Conservation (phyloP, 2,888 invertebrate species). For the Lasioglossum calceatum region DNA sequence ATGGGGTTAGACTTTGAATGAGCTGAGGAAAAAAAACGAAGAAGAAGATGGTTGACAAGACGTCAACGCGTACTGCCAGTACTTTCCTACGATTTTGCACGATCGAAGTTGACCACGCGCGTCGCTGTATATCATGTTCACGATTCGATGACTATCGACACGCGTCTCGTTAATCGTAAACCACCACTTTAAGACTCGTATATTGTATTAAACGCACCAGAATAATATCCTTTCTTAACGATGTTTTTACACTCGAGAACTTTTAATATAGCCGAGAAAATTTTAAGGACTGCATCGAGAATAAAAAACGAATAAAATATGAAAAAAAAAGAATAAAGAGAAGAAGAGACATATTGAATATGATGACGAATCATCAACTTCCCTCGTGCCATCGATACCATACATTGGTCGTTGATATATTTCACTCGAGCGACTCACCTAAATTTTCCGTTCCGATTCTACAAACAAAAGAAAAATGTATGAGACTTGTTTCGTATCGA, state of each 20-base stretch:
- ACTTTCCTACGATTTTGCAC: conserved; percentile 71
- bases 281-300: conserved; percentile 43
- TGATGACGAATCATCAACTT: conserved; percentile 54
- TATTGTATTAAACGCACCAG: conserved; percentile 57
- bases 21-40: conserved; percentile 4
- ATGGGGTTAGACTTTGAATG: conserved; percentile 51
- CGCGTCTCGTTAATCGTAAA: conserved; percentile 50
- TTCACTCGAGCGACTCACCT: conserved; percentile 23
- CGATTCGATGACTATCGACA: conserved; percentile 29
- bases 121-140: conserved; percentile 36
- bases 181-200: conserved; percentile 53
- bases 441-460: conserved; percentile 25
- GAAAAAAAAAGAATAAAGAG: neutral
- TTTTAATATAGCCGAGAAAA: conserved; percentile 60
- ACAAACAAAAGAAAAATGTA: neutral
- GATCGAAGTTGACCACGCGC: conserved; percentile 61
- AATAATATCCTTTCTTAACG: conserved; percentile 63
- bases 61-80: conserved; percentile 42
- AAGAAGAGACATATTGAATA: neutral
- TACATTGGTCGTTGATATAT: conserved; percentile 52
- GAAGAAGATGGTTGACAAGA: conserved; percentile 29
- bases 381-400: conserved; percentile 59
- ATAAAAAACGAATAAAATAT: neutral
- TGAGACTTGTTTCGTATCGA: conserved; percentile 49
- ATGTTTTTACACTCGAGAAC: conserved; percentile 68